phyloP scores from a whole-genome alignment of 2,797 vertebrate genomes.

The Pelodytes ibericus region DNA sequence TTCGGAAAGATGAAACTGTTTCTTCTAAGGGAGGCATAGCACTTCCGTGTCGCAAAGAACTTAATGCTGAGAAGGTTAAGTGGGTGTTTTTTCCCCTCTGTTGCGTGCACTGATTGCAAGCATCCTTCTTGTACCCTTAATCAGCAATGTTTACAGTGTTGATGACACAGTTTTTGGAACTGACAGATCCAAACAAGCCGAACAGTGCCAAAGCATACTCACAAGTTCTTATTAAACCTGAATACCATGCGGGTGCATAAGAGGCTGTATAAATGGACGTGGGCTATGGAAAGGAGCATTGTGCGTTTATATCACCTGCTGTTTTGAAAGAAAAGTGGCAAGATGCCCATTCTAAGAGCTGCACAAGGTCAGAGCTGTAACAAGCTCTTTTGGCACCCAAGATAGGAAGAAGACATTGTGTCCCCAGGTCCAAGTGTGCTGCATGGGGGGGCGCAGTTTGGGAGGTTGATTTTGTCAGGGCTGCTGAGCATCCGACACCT shows the following conservation, averaged over 20 bases:
- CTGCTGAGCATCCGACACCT: no score
- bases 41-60: background rate
- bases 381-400: no score
- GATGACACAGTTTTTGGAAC: background rate
- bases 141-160: constrained; percentile 9
- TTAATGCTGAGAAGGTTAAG: constrained; percentile 11
- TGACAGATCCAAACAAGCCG: background rate
- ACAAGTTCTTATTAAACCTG: background rate
- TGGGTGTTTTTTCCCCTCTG: background rate
- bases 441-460: no score
- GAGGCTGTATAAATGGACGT: background rate
- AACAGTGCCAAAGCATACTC: background rate
- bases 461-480: no score
- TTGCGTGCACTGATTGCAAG: constrained; percentile 1
- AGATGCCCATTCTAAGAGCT: no score
- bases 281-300: background rate
- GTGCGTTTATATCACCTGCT: no score
- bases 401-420: no score
- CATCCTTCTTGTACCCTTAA: background rate
- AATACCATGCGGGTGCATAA: background rate
- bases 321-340: no score
- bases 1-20: constrained; percentile 14
- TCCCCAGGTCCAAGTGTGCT: no score
- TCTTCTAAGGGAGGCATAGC: constrained; percentile 10
- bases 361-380: no score